These are phyloP conservation scores for Virgularia gustaviana DNA, from an alignment of 92 coral and sea anemone genomes.

Conservation along the genomic window DNA sequence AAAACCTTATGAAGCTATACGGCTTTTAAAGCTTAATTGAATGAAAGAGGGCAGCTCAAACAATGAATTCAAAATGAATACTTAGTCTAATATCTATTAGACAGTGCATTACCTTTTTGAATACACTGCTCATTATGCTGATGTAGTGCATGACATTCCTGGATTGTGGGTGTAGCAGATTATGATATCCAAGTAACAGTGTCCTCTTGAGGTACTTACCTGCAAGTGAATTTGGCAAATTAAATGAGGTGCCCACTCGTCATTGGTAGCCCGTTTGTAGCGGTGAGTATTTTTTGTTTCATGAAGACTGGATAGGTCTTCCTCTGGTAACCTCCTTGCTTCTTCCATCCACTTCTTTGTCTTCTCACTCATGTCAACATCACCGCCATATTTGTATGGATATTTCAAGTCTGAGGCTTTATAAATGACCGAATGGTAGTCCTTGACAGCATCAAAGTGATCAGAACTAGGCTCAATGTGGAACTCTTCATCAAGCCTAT, in stretches of 20 bases:
- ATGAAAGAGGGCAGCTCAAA: no score
- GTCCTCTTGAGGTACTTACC: conserved; percentile 53
- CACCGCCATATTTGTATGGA: conserved; percentile 74
- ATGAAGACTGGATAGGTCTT: conserved; percentile 16
- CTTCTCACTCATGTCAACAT: conserved; percentile 64
- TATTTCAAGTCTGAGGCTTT: conserved; percentile 69
- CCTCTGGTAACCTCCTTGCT: conserved; percentile 56
- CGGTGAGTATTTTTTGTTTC: conserved; percentile 50
- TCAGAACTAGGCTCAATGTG: conserved; percentile 76
- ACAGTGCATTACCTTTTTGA: no score
- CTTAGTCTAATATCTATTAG: no score
- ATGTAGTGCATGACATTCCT: no score
- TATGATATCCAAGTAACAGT: neutral
- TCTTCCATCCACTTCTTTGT: conserved; percentile 85
- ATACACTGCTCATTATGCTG: no score
- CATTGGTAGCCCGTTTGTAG: conserved; percentile 63
- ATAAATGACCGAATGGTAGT: conserved; percentile 83
- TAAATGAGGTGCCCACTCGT: conserved; percentile 28
- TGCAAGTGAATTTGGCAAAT: conserved; percentile 71
- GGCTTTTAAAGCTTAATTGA: no score
- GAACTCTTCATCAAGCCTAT: conserved; percentile 62
- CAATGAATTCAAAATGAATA: no score
- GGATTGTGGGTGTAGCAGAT: neutral
- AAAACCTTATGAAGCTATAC: no score
- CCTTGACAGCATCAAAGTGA: conserved; percentile 66